Conservation (phyloP, 2,113 vertebrate species). For the Zosterops lateralis region DNA sequence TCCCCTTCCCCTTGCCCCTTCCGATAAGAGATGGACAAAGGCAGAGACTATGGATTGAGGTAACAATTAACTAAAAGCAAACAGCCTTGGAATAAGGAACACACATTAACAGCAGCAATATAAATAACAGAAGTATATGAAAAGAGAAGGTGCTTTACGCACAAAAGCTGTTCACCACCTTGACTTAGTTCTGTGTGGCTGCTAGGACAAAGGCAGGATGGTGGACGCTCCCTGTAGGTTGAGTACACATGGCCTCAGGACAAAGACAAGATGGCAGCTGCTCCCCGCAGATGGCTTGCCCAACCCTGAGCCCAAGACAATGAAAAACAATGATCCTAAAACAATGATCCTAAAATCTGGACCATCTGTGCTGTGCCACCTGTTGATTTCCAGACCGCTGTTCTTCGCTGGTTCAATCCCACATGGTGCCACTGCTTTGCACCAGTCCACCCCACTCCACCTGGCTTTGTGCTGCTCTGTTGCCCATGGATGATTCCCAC, state of each 20-base stretch:
- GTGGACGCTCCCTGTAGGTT: not conserved
- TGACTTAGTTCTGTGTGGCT: no score
- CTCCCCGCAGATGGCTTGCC: not conserved
- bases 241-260: fast-evolving
- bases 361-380: not conserved
- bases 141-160: not conserved
- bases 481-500: fast-evolving
- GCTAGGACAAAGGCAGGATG: fast-evolving
- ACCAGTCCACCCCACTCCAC: no score
- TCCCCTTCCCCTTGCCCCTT: not conserved
- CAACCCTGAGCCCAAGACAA: not conserved
- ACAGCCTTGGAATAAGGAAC: not conserved
- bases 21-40: fast-evolving
- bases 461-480: not conserved
- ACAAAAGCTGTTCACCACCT: not conserved
- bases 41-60: no score
- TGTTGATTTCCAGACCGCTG: fast-evolving
- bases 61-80: not conserved
- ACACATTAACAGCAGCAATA: not conserved
- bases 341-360: not conserved
- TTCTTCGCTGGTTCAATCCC: fast-evolving
- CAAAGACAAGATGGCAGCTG: fast-evolving
- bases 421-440: not conserved
- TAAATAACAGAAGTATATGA: not conserved
- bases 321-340: not conserved